Conservation (phyloP, 2,113 vertebrate species). For the Mormyrus iriodes region DNA sequence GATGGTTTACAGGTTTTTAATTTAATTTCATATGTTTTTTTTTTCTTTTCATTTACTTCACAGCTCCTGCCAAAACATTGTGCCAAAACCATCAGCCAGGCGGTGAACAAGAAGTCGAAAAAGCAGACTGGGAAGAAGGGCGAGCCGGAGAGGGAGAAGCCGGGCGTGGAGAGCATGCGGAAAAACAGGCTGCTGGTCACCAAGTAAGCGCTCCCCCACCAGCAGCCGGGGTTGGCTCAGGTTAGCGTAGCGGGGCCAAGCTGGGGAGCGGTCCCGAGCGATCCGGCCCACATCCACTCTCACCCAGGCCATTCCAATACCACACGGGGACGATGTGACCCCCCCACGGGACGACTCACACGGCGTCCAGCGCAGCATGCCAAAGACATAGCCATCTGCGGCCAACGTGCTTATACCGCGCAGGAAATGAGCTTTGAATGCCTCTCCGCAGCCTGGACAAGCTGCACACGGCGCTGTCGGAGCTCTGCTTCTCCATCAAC, state of each 20-base stretch:
- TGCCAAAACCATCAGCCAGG: slow-evolving; percentile 99
- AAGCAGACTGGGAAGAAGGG: slow-evolving; percentile 98
- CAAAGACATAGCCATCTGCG: slow-evolving; percentile 18
- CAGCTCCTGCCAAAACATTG: slow-evolving; percentile 97
- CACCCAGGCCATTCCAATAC: background rate
- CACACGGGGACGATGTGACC: background rate
- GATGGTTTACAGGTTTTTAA: slow-evolving; percentile 20
- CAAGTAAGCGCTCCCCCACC: slow-evolving; percentile 72
- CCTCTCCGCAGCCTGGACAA: slow-evolving; percentile 81
- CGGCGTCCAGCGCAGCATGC: background rate
- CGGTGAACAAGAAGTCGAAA: slow-evolving; percentile 99
- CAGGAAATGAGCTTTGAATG: slow-evolving; percentile 35
- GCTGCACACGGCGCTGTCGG: slow-evolving; percentile 96
- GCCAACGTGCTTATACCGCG: slow-evolving; percentile 15
- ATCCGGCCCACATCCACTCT: background rate
- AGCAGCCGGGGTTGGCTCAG: background rate
- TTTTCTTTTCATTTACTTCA: slow-evolving; percentile 37
- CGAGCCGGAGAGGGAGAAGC: slow-evolving; percentile 94
- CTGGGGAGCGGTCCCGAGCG: background rate
- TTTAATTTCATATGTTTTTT: slow-evolving; percentile 9
- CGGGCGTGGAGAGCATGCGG: slow-evolving; percentile 98
- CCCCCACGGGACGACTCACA: background rate
- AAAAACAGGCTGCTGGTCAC: slow-evolving; percentile 97
- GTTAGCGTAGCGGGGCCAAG: background rate
- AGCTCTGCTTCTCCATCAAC: slow-evolving; percentile 99